Base-by-base conservation (phyloP, 2,888 invertebrate genomes). In the Mesorhabditis spiculigera region DNA sequence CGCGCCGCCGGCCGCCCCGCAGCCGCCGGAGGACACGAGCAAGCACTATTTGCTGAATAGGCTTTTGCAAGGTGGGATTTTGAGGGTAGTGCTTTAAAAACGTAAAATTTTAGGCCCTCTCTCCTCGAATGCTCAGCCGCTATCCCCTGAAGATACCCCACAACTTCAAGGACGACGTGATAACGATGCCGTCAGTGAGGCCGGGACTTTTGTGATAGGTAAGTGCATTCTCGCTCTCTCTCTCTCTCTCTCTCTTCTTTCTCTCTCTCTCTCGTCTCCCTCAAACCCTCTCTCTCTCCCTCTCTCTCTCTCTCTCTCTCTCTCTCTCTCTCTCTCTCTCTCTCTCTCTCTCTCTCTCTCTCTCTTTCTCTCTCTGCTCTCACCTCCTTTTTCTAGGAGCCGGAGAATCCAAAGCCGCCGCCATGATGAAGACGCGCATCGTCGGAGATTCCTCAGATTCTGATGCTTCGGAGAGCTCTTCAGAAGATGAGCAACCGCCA, bases 191-290 rank as follows among this genome's bases (percentile, higher is more conserved):
- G 65, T 73, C 16, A 74, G 75, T n/a, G 79, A 80, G 50, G 78
- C 79, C 6, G 75, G 77, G 65, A 78, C 81, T 63, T 79, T 74
- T 73, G 75, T 78, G 41, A 72, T 79, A 45, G 78, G 75, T 75
- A 42, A 13, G 28, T 28, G 28, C 28, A 28, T 28, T 28, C 28
- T 28, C 28, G 28, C 28, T 3, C 28, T 28, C 28, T 28, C 28
- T 28, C 28, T 28, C 28, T 28, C n/a, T 50, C 58, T n/a, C n/a
- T n/a, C n/a, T n/a, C n/a, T n/a, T n/a, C n/a, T n/a, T n/a, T n/a
- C n/a, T n/a, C n/a, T n/a, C n/a, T n/a, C n/a, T n/a, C n/a, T n/a
- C n/a, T n/a, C n/a, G n/a, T n/a, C n/a, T n/a, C n/a, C n/a, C n/a
- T n/a, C n/a, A n/a, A n/a, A n/a, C n/a, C n/a, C n/a, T n/a, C n/a